Evolutionary conservation across 2,888 invertebrate species (phyloP), one percentile per base, ranked within the genome.

Genomic region (Sphaeridia pumilis): DNA sequence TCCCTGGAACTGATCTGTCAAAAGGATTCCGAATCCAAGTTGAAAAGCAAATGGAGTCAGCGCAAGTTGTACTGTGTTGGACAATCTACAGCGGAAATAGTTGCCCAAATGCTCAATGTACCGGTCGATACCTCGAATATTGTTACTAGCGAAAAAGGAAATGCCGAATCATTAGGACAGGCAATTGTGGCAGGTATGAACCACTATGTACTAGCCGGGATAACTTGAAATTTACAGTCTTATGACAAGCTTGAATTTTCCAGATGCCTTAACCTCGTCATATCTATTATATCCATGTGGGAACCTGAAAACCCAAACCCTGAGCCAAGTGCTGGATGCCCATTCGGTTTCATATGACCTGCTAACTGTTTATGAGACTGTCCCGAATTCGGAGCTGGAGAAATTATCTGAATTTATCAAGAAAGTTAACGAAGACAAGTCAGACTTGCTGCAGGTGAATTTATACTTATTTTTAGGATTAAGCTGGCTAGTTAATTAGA

Each of bases 261-360:
- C 24, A 5, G 5, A n/a, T 12, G 17, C 20, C 14, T 20, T 20
- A 17, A 38, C 38, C 5, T 38, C 14, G 5, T 38, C 20, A 5
- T n/a, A n/a, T 38, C 44, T 60, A 10, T 28, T 60, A 7, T 60
- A 58, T 25, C 60, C 60, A 1, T 58, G 60, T 55, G 60, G 60
- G 1, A 31, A 38, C 12, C 49, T 51, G 28, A 54, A 54, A 17
- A 50, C 51, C 24, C 55, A 56, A 42, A 52, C 51, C 12, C 34
- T 60, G 21, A 42, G 42, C 4, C 36, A 42, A 17, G n/a, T 45
- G 14, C 46, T 60, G 20, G 24, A 5, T 1, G 38, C 51, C 14
- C 46, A 38, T 3, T 35, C 38, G 10, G 49, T 60, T 17, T 43
- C 49, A 1, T 55, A 31, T 25, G n/a, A 45, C 10, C 24, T 52